phyloP scores from a whole-genome alignment of 1,140 invertebrate species.

The Nasonia vitripennis region DNA sequence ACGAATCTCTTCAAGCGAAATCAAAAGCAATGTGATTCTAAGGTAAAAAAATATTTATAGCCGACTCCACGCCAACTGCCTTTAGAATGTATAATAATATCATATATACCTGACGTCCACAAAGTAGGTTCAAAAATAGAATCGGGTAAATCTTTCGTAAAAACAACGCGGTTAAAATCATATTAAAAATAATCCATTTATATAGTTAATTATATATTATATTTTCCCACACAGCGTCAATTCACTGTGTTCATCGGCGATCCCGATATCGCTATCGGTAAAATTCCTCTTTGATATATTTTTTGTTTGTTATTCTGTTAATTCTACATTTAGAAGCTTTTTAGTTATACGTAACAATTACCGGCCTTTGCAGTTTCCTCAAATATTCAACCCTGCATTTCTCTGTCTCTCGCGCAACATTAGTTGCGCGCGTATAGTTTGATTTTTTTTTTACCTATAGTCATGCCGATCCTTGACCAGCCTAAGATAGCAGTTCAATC shows the following conservation, averaged over 20 bases:
- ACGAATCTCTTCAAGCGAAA: too few species aligned
- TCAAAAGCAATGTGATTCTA: too few species aligned
- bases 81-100: background rate
- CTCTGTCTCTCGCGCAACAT: background rate
- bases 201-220: background rate
- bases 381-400: background rate
- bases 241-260: background rate
- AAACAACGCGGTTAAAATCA: background rate
- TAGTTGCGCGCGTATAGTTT: background rate
- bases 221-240: too few species aligned
- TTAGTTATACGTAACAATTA: constrained; percentile 11
- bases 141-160: background rate
- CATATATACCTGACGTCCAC: background rate
- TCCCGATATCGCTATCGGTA: too few species aligned
- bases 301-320: background rate
- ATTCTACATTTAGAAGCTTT: background rate
- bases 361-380: background rate
- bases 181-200: background rate
- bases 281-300: background rate
- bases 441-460: background rate
- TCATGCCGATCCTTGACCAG: background rate
- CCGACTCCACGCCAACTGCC: too few species aligned
- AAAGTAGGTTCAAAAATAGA: background rate
- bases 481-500: constrained; percentile 73
- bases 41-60: too few species aligned